These are phyloP conservation scores for Cyanoramphus novaezelandiae DNA, from an alignment of 2,113 vertebrate species.

Conservation along the genomic window DNA sequence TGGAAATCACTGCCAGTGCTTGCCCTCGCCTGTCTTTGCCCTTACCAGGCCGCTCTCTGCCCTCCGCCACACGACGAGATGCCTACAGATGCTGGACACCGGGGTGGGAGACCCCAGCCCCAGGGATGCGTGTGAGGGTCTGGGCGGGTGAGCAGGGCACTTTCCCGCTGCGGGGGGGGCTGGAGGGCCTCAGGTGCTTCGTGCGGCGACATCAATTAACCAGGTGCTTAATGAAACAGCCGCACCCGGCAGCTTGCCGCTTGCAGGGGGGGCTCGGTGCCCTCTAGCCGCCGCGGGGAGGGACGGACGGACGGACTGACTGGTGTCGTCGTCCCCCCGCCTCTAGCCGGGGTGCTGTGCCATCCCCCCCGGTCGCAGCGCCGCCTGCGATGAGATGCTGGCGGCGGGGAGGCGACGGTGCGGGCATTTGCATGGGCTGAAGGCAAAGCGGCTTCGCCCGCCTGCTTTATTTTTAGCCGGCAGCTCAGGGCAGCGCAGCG, in stretches of 20 bases:
- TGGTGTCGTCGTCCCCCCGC: neutral
- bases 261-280: neutral
- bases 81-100: neutral
- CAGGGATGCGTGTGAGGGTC: neutral
- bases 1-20: rapidly evolving
- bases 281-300: neutral
- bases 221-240: neutral
- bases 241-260: neutral
- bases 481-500: constrained; percentile 13
- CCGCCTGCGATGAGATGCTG: neutral
- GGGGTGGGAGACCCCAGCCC: rapidly evolving
- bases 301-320: neutral
- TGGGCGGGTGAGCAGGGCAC: neutral
- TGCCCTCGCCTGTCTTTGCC: rapidly evolving
- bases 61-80: rapidly evolving
- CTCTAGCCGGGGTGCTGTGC: neutral
- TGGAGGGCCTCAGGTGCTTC: neutral
- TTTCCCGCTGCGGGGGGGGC: neutral
- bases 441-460: constrained; percentile 44
- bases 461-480: constrained; percentile 82
- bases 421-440: constrained; percentile 67
- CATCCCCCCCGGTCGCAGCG: neutral
- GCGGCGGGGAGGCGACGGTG: neutral
- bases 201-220: rapidly evolving
- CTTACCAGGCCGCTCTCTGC: rapidly evolving